Percentiles rank a stretch among this genome's conserved stretches.
Conservation (phyloP, 2,888 invertebrate genomes). For the Pteria penguin region DNA sequence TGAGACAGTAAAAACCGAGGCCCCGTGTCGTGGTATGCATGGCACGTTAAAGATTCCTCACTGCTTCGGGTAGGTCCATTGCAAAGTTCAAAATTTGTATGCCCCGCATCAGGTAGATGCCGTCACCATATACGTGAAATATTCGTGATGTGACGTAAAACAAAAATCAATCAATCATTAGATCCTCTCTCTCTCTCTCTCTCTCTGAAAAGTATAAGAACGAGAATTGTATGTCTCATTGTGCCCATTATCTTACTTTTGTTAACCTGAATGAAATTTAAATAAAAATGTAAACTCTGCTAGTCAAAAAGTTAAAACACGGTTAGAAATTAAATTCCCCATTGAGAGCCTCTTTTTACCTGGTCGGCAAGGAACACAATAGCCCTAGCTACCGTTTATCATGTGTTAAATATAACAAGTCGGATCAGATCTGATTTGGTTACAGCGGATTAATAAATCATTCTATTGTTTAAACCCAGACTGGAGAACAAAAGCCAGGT, state of each 20-base stretch:
- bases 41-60: no score
- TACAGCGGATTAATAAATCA: not conserved
- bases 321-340: not conserved
- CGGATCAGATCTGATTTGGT: slow-evolving; percentile 1
- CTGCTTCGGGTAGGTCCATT: no score
- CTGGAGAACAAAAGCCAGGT: no score
- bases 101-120: no score
- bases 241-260: not conserved
- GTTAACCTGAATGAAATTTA: not conserved
- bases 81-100: no score
- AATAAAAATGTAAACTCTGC: not conserved
- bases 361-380: slow-evolving; percentile 48
- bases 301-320: not conserved
- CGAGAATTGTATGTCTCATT: not conserved
- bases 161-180: no score
- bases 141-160: no score
- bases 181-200: no score
- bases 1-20: no score
- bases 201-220: no score
- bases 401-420: not conserved
- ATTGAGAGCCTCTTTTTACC: not conserved
- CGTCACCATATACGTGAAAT: no score
- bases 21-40: no score
- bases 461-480: slow-evolving; percentile 20
- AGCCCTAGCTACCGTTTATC: slow-evolving; percentile 38